These are phyloP conservation scores for Leucosticte australis DNA, from an alignment of 2,113 vertebrate species.

Conservation along the genomic window DNA sequence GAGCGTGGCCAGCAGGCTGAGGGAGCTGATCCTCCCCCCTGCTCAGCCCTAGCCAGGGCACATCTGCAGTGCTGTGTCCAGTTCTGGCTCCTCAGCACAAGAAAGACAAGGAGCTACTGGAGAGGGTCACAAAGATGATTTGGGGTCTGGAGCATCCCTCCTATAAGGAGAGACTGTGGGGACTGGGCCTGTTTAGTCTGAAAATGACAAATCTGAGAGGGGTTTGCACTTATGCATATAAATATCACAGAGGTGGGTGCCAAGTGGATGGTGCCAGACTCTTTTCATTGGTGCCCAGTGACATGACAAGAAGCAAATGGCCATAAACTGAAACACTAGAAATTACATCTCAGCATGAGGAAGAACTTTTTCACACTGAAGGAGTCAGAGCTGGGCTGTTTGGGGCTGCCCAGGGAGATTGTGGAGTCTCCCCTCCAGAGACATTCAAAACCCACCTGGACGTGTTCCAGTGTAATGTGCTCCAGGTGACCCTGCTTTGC, in stretches of 20 bases:
- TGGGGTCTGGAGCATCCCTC: neutral
- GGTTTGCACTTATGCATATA: neutral
- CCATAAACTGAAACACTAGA: neutral
- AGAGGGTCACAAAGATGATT: neutral
- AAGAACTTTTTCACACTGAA: neutral
- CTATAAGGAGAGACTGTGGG: neutral
- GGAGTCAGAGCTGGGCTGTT: too few species aligned
- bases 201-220: neutral
- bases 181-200: neutral
- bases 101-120: neutral
- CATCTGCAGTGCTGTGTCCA: neutral
- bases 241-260: rapidly evolving
- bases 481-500: neutral
- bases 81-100: neutral
- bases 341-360: neutral
- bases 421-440: neutral
- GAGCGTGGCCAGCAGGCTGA: too few species aligned
- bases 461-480: rapidly evolving
- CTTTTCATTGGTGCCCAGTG: neutral
- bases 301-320: neutral
- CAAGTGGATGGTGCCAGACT: neutral
- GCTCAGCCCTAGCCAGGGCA: neutral
- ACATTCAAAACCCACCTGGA: neutral
- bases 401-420: neutral
- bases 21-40: neutral